phyloP scores from a whole-genome alignment of 1,140 invertebrate species.

The Drosophila neocordata region DNA sequence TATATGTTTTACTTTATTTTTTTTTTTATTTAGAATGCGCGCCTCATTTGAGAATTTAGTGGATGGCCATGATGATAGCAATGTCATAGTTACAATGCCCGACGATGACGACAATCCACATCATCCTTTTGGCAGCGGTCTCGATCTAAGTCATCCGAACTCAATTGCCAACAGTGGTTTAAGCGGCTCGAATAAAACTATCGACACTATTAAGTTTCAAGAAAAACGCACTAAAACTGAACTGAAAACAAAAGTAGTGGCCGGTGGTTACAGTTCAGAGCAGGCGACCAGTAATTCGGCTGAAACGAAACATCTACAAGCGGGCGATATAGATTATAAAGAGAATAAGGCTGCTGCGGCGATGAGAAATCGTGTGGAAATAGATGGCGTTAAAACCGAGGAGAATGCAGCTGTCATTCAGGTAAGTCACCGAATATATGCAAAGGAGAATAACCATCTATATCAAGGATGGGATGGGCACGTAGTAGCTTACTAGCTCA shows the following conservation, averaged over 20 bases:
- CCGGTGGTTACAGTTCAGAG: constrained; percentile 92
- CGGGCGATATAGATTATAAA: constrained; percentile 90
- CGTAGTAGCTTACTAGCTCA: too few species aligned
- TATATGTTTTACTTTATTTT: not conserved
- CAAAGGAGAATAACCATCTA: not conserved
- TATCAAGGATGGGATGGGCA: too few species aligned
- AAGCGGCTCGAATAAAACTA: constrained; percentile 73
- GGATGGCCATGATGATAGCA: constrained; percentile 84
- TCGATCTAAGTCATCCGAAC: constrained; percentile 55
- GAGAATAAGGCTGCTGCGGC: constrained; percentile 87
- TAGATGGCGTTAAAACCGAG: constrained; percentile 90
- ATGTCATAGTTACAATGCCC: constrained; percentile 90
- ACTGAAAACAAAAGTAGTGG: constrained; percentile 91
- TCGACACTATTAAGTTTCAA: constrained; percentile 90
- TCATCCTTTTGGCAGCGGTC: constrained; percentile 59
- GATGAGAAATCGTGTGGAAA: constrained; percentile 86
- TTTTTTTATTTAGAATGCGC: constrained; percentile 83
- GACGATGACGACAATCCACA: constrained; percentile 87
- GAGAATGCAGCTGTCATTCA: constrained; percentile 89
- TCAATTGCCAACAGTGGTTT: constrained; percentile 59
- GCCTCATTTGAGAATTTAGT: constrained; percentile 88
- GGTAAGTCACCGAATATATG: constrained; percentile 83
- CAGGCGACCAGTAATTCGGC: constrained; percentile 89
- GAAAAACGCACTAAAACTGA: constrained; percentile 90
- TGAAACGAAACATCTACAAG: constrained; percentile 90